A percentile compares a stretch with the other conserved stretches of the same genome.
These are phyloP conservation scores for Tenrec ecaudatus DNA, from an alignment of 2,113 vertebrate species.

Conservation along the genomic window DNA sequence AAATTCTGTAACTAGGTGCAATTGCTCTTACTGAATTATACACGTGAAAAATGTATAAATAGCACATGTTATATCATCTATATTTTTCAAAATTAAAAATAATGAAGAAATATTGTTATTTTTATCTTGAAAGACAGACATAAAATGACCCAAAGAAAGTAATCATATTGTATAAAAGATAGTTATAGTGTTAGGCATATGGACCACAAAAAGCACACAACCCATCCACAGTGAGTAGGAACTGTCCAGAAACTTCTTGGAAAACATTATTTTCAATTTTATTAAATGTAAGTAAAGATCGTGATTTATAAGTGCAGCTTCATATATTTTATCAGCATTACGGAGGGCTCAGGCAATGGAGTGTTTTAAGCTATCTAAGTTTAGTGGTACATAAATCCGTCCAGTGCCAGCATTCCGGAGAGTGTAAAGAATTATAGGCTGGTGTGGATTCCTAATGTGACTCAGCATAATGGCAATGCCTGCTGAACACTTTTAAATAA, in stretches of 20 bases:
- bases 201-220: neutral
- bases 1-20: neutral
- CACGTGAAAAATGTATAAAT: neutral
- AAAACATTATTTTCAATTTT: conserved; percentile 71
- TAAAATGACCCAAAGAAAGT: neutral
- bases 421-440: conserved; percentile 55
- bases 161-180: neutral
- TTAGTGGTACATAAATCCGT: conserved; percentile 77
- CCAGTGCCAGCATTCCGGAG: conserved; percentile 36
- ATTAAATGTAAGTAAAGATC: conserved; percentile 68
- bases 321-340: conserved; percentile 68
- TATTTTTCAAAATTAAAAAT: neutral
- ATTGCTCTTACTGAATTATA: neutral
- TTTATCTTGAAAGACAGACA: conserved; percentile 40
- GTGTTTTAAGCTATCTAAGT: conserved; percentile 73
- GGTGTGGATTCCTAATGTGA: conserved; percentile 64
- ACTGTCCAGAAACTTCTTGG: conserved; percentile 63
- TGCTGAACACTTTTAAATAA: conserved; percentile 25
- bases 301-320: conserved; percentile 65
- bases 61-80: neutral
- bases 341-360: conserved; percentile 63
- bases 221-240: neutral
- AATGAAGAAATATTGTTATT: neutral
- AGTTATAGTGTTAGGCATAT: neutral
- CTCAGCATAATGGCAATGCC: conserved; percentile 40